Evolutionary conservation across 2,113 vertebrate species (phyloP), one percentile per base, ranked within the genome.

Genomic region (Gasterosteus nipponicus): DNA sequence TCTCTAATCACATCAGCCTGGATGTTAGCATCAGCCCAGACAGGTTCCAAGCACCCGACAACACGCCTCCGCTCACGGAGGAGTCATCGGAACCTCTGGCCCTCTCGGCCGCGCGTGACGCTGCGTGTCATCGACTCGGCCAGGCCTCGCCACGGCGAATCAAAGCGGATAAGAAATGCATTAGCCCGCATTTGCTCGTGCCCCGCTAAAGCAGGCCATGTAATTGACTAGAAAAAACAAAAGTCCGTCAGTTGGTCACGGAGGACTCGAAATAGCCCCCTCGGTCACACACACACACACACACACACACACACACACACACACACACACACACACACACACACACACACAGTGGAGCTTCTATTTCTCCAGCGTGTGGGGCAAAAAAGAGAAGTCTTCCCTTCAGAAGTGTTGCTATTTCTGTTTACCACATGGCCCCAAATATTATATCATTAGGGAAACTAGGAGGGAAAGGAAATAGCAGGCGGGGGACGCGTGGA

Each of bases 361-460:
- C 90, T 91, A 86, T 91, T 87, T 89, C 86, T 72, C 76, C 78
- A 64, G 72, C 39, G 14, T 81, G 69, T 59, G 75, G 70, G 76
- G 75, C 64, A 86, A 92, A 92, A 88, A 88, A 86, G 83, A 88
- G 78, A 77, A 63, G 75, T 39, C 78, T 87, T 77, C 90, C 73
- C 85, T 69, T 87, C 81, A 86, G 75, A 88, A 87, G 75, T 83
- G 89, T 81, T 90, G 75, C 88, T 92, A 91, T 91, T 93, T 91
- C 85, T 89, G 83, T 88, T 87, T 72, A 84, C 87, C 88, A 80
- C 86, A 83, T 76, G 77, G 74, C 77, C 71, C 77, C 57, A 78
- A 89, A 91, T 88, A 90, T 83, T 82, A 75, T 79, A 73, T 84
- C 81, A 82, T 89, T 87, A 87, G 77, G 75, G 64, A 80, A 83